phyloP scores from a whole-genome alignment of 2,113 vertebrate species.

The Oxyura jamaicensis region DNA sequence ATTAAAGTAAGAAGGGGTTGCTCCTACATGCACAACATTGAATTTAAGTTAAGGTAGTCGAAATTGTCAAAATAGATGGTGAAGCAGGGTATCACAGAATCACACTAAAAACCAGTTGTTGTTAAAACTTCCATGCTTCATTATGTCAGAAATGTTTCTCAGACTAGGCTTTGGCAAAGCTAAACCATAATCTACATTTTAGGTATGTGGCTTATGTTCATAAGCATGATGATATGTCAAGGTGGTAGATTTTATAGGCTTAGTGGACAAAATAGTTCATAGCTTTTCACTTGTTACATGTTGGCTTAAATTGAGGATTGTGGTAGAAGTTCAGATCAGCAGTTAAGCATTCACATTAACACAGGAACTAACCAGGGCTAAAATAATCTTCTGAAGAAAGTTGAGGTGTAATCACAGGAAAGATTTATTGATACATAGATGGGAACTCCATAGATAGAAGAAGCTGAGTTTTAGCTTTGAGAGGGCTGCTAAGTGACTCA shows the following conservation, averaged over 20 bases:
- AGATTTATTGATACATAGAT: neutral
- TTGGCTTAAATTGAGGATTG: neutral
- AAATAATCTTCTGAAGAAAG: neutral
- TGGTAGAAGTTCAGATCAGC: neutral
- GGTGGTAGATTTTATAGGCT: neutral
- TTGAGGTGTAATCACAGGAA: neutral
- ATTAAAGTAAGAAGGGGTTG: neutral
- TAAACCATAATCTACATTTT: neutral
- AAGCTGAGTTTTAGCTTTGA: neutral
- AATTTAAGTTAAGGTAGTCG: neutral
- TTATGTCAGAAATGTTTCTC: neutral
- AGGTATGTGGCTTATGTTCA: neutral
- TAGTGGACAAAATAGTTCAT: neutral
- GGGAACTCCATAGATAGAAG: neutral
- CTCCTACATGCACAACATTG: neutral
- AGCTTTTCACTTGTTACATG: neutral
- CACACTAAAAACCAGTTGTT: neutral
- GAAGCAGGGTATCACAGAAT: neutral
- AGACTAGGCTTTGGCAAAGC: neutral
- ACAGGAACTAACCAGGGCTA: neutral
- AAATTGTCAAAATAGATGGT: neutral
- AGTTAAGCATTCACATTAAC: neutral
- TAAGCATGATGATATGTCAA: neutral
- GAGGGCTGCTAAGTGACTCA: neutral
- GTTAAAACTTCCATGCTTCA: neutral